Conservation (phyloP, 2,888 invertebrate species). For the Cistogaster globosa region DNA sequence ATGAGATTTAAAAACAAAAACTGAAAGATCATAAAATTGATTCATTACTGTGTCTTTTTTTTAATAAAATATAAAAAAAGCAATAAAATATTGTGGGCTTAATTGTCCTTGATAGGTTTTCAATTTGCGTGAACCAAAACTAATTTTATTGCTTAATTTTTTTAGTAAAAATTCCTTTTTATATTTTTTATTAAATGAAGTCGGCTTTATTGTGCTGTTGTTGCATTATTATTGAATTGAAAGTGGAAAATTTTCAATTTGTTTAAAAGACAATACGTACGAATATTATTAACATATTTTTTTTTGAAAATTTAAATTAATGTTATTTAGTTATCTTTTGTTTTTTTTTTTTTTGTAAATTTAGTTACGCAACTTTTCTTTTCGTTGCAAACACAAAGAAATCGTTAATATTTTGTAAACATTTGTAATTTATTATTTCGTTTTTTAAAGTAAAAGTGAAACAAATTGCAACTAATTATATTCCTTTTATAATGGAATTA, state of each 20-base stretch:
- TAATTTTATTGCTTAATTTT: conserved; percentile 83
- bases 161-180: conserved; percentile 69
- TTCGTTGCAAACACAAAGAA: conserved; percentile 31
- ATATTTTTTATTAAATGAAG: conserved; percentile 22
- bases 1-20: conserved; percentile 36
- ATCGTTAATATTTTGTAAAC: conserved; percentile 65
- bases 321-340: not conserved
- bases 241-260: conserved; percentile 80
- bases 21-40: conserved; percentile 69
- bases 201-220: conserved; percentile 23
- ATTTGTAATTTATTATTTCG: conserved; percentile 69
- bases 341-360: conserved; percentile 10
- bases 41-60: conserved; percentile 78
- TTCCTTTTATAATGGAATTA: not conserved
- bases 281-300: conserved; percentile 36
- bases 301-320: not conserved
- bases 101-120: conserved; percentile 73
- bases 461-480: not conserved
- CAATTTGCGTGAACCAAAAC: conserved; percentile 82
- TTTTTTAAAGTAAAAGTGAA: conserved; percentile 44
- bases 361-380: conserved; percentile 58
- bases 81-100: conserved; percentile 51
- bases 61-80: conserved; percentile 20
- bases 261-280: conserved; percentile 14
- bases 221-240: conserved; percentile 62